phyloP scores from a whole-genome alignment of 2,888 invertebrate genomes.

The Antheraea assamensis region DNA sequence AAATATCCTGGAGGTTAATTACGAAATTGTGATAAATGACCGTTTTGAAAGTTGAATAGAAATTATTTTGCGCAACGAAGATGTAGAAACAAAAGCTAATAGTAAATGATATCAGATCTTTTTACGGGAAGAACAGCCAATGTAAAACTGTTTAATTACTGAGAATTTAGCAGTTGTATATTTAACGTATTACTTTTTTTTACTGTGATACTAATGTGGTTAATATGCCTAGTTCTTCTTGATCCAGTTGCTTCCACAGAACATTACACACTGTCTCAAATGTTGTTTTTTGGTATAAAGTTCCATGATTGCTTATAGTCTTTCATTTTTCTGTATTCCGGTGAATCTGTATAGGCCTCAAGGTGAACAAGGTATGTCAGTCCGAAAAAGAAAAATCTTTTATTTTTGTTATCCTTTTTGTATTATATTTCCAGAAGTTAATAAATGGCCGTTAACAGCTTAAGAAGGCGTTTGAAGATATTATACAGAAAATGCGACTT shows the following conservation, averaged over 20 bases:
- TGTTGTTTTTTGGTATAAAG: background rate
- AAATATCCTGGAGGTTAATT: background rate
- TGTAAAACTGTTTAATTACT: background rate
- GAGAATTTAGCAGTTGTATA: background rate
- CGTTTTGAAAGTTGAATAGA: background rate
- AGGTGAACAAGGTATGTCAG: no score
- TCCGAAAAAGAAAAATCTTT: no score
- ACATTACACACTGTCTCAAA: background rate
- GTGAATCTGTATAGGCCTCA: no score
- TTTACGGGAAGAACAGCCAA: background rate
- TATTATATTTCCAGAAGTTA: background rate
- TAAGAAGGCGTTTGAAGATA: no score
- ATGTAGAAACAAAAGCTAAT: no score
- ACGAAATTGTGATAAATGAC: background rate
- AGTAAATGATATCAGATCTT: no score
- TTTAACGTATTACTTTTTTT: background rate
- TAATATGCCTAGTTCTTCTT: constrained; percentile 8
- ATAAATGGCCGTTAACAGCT: background rate
- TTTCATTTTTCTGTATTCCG: no score
- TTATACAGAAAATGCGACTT: no score
- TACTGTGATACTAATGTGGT: background rate
- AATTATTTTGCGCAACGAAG: background rate
- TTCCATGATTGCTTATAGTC: background rate
- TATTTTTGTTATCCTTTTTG: background rate
- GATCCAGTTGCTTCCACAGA: constrained; percentile 10